Base-by-base conservation (phyloP, 2,797 vertebrate species). In the Karalla daura region DNA sequence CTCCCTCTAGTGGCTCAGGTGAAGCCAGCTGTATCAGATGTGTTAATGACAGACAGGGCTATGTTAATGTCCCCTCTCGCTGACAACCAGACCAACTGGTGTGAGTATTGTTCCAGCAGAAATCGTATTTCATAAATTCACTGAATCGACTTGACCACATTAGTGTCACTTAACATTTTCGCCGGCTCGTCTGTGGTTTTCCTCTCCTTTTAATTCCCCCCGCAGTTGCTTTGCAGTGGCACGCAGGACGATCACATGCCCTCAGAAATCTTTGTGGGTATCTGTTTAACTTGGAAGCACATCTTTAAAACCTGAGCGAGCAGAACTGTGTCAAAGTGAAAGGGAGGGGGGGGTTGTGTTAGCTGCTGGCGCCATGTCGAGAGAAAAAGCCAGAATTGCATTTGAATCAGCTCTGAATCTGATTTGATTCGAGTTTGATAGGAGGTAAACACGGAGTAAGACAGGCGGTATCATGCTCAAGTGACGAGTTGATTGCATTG, bases 401-500 rank as follows among this genome's bases (percentile, higher is more conserved):
- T 71, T 58, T 60, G 54, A 81, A 83, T 70, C 72, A 61, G 70
- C 54, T 74, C 82, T 61, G 53, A 63, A 47, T 78, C 69, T 59
- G 75, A 85, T 84, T 82, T 63, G 64, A 86, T 81, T 77, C 63
- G 47, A 73, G 63, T 69, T 75, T 52, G 41, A 78, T 71, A 56
- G 12, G 74, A 80, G 78, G 65, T 67, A 75, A 83, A 55, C 62
- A 63, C 65, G 63, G 56, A 79, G 74, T 53, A 51, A 75, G 80
- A 86, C 64, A 74, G 74, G 62, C 58, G 33, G 59, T 63, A 75
- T 81, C 73, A 51, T 45, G 62, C 80, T 79, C 58, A 80, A 80
- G 74, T 80, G 74, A 81, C 12, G 51, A 71, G 36, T 85, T 85
- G 69, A 83, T 87, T 83, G 66, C 70, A 76, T 84, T 76, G 78